phyloP scores from a whole-genome alignment of 2,113 vertebrate species.

The Callipepla californica region DNA sequence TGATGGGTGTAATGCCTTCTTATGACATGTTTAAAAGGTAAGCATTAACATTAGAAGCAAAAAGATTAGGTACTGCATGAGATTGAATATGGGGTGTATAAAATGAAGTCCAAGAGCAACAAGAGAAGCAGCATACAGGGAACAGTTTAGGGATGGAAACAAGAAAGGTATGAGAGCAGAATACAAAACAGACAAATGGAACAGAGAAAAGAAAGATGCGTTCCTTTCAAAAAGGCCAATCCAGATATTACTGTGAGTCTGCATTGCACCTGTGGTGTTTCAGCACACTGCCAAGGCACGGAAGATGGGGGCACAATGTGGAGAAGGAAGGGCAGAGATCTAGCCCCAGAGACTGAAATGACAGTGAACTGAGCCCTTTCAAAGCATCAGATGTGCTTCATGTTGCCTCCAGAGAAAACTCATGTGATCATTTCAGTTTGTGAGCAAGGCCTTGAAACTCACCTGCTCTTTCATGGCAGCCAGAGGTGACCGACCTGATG shows the following conservation, averaged over 20 bases:
- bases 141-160: background rate
- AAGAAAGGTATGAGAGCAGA: background rate
- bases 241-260: background rate
- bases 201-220: background rate
- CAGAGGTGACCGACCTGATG: background rate
- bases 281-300: background rate
- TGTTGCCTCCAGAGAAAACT: background rate
- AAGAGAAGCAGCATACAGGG: background rate
- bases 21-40: background rate
- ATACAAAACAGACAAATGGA: background rate
- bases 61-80: background rate
- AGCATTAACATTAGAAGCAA: background rate
- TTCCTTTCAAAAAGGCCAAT: background rate
- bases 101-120: background rate
- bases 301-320: background rate
- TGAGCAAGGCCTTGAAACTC: background rate
- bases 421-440: background rate
- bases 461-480: background rate
- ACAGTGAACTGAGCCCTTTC: background rate
- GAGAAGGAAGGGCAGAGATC: background rate
- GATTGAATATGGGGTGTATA: background rate
- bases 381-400: conserved; percentile 25
- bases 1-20: background rate
- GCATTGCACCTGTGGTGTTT: background rate
- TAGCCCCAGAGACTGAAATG: background rate